These are phyloP conservation scores for Ophion ellenae DNA, from an alignment of 2,888 invertebrate species.

Conservation along the genomic window DNA sequence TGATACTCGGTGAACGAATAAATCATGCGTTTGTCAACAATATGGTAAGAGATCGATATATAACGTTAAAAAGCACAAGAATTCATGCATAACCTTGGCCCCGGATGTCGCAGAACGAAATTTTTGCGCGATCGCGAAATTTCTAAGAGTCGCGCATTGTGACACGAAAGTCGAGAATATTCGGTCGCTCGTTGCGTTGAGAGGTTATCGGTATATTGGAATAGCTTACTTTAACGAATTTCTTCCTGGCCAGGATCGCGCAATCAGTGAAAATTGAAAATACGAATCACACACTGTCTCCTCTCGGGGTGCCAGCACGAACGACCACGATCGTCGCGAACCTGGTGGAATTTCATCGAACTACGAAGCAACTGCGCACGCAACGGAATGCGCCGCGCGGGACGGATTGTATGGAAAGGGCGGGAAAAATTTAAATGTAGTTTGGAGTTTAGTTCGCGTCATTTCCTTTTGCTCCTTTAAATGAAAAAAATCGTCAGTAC, in stretches of 20 bases:
- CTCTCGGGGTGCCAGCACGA: slow-evolving; percentile 25
- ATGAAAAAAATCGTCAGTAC: neutral
- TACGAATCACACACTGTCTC: slow-evolving; percentile 52
- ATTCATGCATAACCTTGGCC: slow-evolving; percentile 60
- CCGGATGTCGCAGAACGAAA: slow-evolving; percentile 27
- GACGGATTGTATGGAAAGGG: neutral
- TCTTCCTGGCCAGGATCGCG: slow-evolving; percentile 39
- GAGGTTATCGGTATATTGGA: neutral
- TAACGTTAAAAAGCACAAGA: slow-evolving; percentile 35
- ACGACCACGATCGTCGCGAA: slow-evolving; percentile 36
- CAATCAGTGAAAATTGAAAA: slow-evolving; percentile 62
- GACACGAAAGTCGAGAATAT: neutral
- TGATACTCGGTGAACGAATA: slow-evolving; percentile 31
- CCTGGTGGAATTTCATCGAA: slow-evolving; percentile 15
- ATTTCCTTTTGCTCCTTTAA: neutral
- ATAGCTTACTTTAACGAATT: slow-evolving; percentile 59
- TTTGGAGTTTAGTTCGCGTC: no score
- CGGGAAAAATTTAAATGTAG: neutral
- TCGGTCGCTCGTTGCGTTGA: neutral
- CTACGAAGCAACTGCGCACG: neutral
- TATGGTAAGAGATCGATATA: slow-evolving; percentile 60
- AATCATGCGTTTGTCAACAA: slow-evolving; percentile 39
- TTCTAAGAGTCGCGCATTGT: neutral
- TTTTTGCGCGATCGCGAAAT: slow-evolving; percentile 19
- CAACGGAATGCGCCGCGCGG: neutral